Conservation (phyloP, 2,113 vertebrate genomes). For the Synodontis membranacea region DNA sequence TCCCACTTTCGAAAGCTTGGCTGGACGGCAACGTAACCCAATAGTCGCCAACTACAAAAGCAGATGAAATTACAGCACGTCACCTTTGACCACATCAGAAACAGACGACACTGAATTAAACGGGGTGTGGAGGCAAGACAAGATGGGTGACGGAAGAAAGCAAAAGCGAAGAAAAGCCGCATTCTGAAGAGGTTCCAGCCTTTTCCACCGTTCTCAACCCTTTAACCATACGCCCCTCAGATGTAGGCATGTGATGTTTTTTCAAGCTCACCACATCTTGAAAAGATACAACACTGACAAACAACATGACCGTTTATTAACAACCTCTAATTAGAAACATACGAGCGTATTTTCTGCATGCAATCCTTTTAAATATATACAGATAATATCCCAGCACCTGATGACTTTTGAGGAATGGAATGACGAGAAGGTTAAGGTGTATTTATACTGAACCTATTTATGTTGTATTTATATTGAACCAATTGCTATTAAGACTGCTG, state of each 20-base stretch:
- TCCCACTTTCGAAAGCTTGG: constrained; percentile 37
- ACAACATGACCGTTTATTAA: background rate
- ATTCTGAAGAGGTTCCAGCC: background rate
- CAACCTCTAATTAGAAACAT: background rate
- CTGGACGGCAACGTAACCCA: constrained; percentile 25
- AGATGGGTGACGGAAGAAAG: background rate
- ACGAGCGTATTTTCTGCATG: background rate
- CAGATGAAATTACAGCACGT: constrained; percentile 32
- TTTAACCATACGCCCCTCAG: background rate
- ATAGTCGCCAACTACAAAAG: constrained; percentile 38
- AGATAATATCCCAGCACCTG: background rate
- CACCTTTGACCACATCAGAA: constrained; percentile 18
- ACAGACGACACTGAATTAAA: constrained; percentile 7
- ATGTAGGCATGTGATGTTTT: background rate
- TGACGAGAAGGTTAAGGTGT: background rate
- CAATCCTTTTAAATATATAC: background rate
- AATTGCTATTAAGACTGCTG: background rate
- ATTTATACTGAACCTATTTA: background rate
- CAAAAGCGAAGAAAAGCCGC: background rate
- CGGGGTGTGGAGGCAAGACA: background rate
- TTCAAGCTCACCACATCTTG: background rate
- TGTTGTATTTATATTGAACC: background rate
- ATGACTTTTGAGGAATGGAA: background rate
- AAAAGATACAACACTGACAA: background rate
- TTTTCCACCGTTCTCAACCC: background rate